Evolutionary conservation across 1,140 invertebrate genomes (phyloP).

Genomic region (Drosophila subpulchrella): DNA sequence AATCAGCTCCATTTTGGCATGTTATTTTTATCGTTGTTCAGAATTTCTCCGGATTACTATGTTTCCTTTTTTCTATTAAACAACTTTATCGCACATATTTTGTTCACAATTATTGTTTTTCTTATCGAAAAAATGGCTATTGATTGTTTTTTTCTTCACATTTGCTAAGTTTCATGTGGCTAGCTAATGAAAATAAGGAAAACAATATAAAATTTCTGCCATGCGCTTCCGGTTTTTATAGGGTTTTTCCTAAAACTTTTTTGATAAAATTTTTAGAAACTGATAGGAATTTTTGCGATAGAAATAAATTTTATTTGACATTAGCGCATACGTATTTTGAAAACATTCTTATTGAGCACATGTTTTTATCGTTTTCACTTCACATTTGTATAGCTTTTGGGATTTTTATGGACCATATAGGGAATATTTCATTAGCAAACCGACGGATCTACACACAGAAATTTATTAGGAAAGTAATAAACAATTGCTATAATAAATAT

Average conservation of each 20-base stretch:
- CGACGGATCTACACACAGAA: conserved; percentile 3
- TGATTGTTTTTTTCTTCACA: conserved; percentile 20
- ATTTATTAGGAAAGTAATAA: conserved; percentile 51
- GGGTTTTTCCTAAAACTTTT: background rate
- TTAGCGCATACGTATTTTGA: conserved; percentile 1
- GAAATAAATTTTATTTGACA: background rate
- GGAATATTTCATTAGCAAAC: conserved; percentile 27
- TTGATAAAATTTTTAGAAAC: no score
- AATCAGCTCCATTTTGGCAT: conserved; percentile 75
- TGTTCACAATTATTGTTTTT: conserved; percentile 1
- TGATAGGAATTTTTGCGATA: background rate
- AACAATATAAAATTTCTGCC: background rate
- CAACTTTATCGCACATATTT: conserved; percentile 19
- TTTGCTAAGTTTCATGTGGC: conserved; percentile 30
- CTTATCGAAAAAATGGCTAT: conserved; percentile 2
- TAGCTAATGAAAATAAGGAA: conserved; percentile 13
- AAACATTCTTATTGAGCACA: background rate
- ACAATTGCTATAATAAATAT: conserved; percentile 34
- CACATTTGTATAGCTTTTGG: conserved; percentile 34
- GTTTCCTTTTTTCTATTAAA: conserved; percentile 6
- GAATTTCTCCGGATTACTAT: conserved; percentile 1
- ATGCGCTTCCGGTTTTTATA: background rate
- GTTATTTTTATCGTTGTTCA: conserved; percentile 19
- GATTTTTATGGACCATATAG: conserved; percentile 14
- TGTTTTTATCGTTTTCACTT: background rate